Conservation (phyloP, 2,113 vertebrate genomes). For the Atrichornis clamosus region DNA sequence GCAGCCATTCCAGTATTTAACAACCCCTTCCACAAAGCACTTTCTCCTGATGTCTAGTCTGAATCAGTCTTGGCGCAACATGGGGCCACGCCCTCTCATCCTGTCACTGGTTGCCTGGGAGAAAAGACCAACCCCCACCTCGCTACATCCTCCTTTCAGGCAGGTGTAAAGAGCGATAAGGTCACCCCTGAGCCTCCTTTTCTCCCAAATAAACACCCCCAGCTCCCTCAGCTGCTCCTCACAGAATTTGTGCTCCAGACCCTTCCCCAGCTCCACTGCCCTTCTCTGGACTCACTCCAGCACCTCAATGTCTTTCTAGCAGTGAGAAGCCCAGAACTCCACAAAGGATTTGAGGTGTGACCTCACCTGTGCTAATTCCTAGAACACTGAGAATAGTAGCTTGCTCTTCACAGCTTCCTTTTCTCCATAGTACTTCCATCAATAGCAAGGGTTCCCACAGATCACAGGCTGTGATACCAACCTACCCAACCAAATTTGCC, state of each 20-base stretch:
- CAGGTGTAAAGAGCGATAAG: rapidly evolving
- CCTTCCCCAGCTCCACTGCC: rapidly evolving
- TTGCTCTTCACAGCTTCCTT: background rate
- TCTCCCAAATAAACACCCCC: background rate
- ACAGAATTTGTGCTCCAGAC: too few relatives aligned
- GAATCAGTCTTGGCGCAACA: background rate
- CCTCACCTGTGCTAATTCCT: background rate
- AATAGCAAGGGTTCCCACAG: background rate
- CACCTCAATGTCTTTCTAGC: background rate
- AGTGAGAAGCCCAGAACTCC: background rate
- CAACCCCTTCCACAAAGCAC: background rate
- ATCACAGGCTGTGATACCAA: background rate
- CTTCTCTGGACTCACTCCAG: background rate
- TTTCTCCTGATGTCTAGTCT: background rate
- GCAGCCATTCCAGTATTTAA: background rate
- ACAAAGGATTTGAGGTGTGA: background rate
- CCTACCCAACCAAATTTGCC: background rate
- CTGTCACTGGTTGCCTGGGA: background rate
- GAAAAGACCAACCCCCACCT: background rate
- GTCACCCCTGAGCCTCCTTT: background rate
- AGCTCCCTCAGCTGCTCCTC: background rate
- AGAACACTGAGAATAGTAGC: background rate
- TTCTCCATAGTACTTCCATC: background rate
- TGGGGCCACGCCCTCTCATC: background rate
- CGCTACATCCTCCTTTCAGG: rapidly evolving